These are phyloP conservation scores for Paradoxurus hermaphroditus DNA, from an alignment of 2,113 vertebrate genomes.

Conservation along the genomic window DNA sequence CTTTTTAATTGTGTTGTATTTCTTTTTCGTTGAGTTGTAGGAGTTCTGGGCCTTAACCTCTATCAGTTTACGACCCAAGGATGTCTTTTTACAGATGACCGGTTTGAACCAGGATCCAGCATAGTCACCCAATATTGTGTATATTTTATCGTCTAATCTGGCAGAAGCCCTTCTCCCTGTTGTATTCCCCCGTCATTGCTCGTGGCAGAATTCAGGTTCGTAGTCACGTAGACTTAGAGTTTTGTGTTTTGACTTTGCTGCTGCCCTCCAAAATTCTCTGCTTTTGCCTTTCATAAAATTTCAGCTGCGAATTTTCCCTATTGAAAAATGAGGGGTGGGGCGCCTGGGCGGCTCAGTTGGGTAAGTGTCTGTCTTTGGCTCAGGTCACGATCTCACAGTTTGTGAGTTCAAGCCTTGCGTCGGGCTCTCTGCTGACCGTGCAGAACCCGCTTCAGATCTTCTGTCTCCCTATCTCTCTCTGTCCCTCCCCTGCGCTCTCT, in stretches of 20 bases:
- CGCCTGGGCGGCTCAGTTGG: no score
- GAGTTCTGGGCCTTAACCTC: neutral
- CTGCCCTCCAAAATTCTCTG: neutral
- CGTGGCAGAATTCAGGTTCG: neutral
- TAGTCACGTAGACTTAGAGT: neutral
- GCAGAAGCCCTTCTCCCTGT: neutral
- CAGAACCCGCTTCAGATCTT: no score
- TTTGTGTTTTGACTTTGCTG: neutral
- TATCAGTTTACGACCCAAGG: neutral
- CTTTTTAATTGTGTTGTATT: neutral
- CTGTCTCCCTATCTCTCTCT: no score
- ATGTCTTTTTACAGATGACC: neutral
- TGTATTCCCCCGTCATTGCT: neutral
- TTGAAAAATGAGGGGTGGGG: neutral
- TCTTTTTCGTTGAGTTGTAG: neutral
- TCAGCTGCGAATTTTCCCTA: neutral
- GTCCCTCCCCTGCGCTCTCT: no score
- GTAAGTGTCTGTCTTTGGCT: no score
- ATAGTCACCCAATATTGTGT: neutral
- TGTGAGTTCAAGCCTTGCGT: no score
- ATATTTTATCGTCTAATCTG: neutral
- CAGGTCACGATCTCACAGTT: no score
- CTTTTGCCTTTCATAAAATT: constrained; percentile 1
- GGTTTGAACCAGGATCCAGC: neutral
- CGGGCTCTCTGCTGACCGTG: no score